phyloP scores from a whole-genome alignment of 2,113 vertebrate species.

The Rousettus leschenaultii region DNA sequence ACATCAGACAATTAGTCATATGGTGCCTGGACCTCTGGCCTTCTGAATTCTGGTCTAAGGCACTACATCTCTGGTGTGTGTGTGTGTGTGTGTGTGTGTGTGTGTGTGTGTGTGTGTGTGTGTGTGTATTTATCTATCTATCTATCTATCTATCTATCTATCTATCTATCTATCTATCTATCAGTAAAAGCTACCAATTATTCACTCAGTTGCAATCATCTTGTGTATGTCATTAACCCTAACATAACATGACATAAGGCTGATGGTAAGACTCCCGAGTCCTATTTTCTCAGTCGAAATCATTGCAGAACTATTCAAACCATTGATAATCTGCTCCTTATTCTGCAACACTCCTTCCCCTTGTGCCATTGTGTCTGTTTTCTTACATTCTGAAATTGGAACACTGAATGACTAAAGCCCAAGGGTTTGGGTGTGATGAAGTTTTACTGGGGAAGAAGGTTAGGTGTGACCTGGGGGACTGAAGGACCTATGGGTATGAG shows the following conservation, averaged over 20 bases:
- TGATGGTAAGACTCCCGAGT: not conserved
- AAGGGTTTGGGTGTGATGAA: not conserved
- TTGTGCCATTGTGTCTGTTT: not conserved
- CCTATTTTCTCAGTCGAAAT: not conserved
- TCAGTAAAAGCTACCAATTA: not conserved
- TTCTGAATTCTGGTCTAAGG: not conserved
- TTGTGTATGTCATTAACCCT: conserved; percentile 22
- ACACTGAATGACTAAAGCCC: not conserved
- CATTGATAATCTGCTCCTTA: not conserved
- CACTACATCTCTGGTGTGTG: not conserved
- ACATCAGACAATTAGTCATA: not conserved
- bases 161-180: too few species aligned
- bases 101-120: accelerated
- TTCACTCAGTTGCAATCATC: not conserved
- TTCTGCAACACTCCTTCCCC: not conserved
- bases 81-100: too few species aligned
- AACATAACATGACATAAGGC: not conserved
- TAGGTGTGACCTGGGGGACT: not conserved
- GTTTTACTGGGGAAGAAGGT: not conserved
- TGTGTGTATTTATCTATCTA: not conserved
- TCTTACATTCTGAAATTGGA: not conserved
- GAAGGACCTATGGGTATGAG: accelerated
- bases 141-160: too few species aligned
- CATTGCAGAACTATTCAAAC: not conserved
- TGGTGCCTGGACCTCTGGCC: not conserved